Conservation (phyloP, 2,113 vertebrate genomes). For the Argyrosomus japonicus region DNA sequence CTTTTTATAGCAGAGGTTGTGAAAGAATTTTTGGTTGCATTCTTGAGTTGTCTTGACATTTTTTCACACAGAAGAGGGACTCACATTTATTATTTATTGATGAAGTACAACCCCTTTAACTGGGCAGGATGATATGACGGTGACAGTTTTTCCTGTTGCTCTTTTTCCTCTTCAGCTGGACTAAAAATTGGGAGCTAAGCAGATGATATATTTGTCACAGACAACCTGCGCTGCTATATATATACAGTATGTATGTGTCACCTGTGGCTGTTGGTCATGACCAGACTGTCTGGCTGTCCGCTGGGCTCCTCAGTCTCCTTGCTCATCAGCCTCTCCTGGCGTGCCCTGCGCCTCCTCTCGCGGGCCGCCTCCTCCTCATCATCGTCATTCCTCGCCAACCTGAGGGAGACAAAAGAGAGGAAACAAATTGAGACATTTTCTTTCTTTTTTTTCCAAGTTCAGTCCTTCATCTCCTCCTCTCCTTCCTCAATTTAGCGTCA, state of each 20-base stretch:
- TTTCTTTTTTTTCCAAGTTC: slow-evolving; percentile 1
- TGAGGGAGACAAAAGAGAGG: slow-evolving; percentile 63
- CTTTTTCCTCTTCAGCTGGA: background rate
- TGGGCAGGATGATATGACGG: background rate
- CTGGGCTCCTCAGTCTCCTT: slow-evolving; percentile 86
- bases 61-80: background rate
- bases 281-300: slow-evolving; percentile 83
- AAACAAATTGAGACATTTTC: slow-evolving; percentile 21
- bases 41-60: background rate
- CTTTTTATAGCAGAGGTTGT: background rate
- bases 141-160: background rate
- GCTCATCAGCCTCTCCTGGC: slow-evolving; percentile 90
- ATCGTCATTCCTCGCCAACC: slow-evolving; percentile 89
- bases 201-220: background rate
- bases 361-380: slow-evolving; percentile 96
- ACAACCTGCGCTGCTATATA: background rate
- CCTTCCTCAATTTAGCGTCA: slow-evolving; percentile 43
- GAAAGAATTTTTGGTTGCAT: background rate
- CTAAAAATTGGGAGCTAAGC: background rate
- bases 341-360: slow-evolving; percentile 93
- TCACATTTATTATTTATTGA: slow-evolving; percentile 2
- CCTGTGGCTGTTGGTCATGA: slow-evolving; percentile 92
- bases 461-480: slow-evolving; percentile 7
- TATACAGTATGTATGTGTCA: slow-evolving; percentile 63
- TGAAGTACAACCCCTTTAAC: background rate